These are phyloP conservation scores for Caiman crocodilus DNA, from an alignment of 2,797 vertebrate genomes.

Conservation along the genomic window DNA sequence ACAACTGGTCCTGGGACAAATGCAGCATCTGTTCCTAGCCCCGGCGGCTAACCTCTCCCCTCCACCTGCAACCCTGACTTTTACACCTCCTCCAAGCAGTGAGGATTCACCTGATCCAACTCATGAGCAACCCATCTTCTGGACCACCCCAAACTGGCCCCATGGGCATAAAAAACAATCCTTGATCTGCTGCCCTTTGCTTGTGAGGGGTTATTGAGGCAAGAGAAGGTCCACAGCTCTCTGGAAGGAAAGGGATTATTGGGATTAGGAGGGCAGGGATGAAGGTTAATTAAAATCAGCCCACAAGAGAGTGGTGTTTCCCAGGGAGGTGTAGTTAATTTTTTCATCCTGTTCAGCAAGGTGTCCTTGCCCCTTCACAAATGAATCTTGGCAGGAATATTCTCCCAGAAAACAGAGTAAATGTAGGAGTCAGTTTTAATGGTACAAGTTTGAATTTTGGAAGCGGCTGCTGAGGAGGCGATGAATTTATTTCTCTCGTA, in stretches of 20 bases:
- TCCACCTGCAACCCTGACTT: neutral
- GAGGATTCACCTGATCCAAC: neutral
- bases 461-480: neutral
- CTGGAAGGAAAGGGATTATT: neutral
- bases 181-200: neutral
- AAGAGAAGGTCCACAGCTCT: neutral
- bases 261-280: neutral
- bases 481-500: conserved; percentile 3
- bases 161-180: neutral
- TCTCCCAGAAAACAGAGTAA: neutral
- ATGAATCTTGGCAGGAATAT: conserved; percentile 13
- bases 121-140: neutral
- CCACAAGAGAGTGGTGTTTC: neutral
- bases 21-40: too few species aligned
- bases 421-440: conserved; percentile 7
- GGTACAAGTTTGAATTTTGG: conserved; percentile 16
- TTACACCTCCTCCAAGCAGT: neutral
- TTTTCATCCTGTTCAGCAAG: neutral
- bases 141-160: neutral
- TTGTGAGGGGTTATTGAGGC: neutral
- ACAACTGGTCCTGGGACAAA: too few species aligned
- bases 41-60: too few species aligned
- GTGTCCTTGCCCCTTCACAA: neutral
- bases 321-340: neutral
- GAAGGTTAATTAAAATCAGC: neutral